Conservation (phyloP, 2,888 invertebrate genomes). For the Gortyna flavago region DNA sequence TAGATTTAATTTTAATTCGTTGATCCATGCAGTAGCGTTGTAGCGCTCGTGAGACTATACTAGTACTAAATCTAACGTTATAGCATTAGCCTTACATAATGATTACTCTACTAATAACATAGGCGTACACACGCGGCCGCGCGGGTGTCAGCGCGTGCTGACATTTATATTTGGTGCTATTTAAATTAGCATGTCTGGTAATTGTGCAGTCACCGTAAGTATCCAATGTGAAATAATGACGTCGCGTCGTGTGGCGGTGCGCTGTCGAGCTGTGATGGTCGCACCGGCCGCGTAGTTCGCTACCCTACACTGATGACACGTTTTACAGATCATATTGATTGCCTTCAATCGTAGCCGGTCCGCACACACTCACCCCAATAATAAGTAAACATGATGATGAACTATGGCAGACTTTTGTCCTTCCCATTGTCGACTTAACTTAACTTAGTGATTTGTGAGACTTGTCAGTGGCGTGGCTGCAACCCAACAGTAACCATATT, state of each 20-base stretch:
- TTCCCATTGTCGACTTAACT: too few species aligned
- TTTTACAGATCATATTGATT: neutral
- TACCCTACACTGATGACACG: neutral
- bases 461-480: too few species aligned
- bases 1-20: constrained; percentile 21
- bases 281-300: neutral
- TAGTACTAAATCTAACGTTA: neutral
- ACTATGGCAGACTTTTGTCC: neutral
- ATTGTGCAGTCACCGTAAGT: constrained; percentile 27
- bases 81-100: neutral
- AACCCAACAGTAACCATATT: neutral
- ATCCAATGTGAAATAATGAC: constrained; percentile 36
- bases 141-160: neutral
- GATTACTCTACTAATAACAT: neutral
- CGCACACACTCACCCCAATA: neutral
- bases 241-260: neutral
- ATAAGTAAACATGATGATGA: neutral
- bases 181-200: constrained; percentile 22
- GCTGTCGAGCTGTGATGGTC: neutral
- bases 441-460: too few species aligned
- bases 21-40: constrained; percentile 47
- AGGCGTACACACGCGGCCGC: too few species aligned
- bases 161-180: constrained; percentile 12
- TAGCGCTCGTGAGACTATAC: neutral
- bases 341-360: neutral